Evolutionary conservation across 2,888 invertebrate species (phyloP).

Genomic region (Philhelius pedissequus): DNA sequence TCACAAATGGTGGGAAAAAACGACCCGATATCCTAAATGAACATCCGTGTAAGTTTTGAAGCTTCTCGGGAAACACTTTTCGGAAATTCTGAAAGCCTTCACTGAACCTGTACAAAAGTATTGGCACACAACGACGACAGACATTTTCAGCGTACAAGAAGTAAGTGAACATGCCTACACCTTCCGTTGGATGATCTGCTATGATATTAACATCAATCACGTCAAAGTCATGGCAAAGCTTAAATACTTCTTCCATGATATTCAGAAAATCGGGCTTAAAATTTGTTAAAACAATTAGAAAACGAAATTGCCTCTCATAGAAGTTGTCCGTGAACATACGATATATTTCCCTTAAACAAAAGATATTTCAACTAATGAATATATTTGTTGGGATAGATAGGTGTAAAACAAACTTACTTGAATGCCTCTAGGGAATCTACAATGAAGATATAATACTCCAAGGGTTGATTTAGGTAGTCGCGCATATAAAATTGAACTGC

Average conservation of each 20-base stretch:
- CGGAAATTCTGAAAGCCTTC: slow-evolving; percentile 41
- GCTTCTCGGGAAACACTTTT: slow-evolving; percentile 70
- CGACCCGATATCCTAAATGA: slow-evolving; percentile 71
- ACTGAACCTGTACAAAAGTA: background rate
- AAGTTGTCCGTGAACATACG: background rate
- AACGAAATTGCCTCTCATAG: background rate
- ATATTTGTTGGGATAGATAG: too few species aligned
- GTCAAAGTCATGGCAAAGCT: background rate
- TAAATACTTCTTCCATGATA: background rate
- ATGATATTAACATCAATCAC: background rate
- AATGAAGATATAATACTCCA: slow-evolving; percentile 72
- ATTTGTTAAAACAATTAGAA: background rate
- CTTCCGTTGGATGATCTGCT: background rate
- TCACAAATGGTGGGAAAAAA: slow-evolving; percentile 70
- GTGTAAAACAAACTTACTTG: slow-evolving; percentile 63
- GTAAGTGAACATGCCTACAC: background rate
- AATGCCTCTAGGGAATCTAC: slow-evolving; percentile 71
- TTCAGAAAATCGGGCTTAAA: background rate
- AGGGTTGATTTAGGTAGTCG: slow-evolving; percentile 51
- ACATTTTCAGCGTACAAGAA: background rate
- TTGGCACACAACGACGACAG: background rate
- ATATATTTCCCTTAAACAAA: background rate
- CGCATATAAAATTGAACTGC: slow-evolving; percentile 70
- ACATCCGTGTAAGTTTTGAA: slow-evolving; percentile 71
- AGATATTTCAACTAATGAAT: background rate